Conservation (phyloP, 2,797 vertebrate species). For the Toxotes lorentzi region DNA sequence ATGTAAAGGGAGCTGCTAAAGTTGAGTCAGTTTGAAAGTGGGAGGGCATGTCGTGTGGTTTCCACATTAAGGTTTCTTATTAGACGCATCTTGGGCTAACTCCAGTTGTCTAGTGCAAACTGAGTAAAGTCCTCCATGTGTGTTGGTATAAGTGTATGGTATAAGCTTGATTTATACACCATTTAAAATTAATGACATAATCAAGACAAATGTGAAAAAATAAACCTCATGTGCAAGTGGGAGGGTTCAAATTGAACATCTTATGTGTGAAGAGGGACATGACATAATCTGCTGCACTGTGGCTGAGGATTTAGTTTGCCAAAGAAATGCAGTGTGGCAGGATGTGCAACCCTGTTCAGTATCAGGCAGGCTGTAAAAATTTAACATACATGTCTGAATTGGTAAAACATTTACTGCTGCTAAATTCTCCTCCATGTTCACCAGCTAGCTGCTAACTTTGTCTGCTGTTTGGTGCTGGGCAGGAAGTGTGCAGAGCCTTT, state of each 20-base stretch:
- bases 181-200: conserved; percentile 3
- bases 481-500: too few relatives aligned
- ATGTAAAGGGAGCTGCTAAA: conserved; percentile 10
- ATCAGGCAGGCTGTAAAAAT: not conserved
- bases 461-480: not conserved
- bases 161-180: not conserved
- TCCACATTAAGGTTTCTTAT: conserved; percentile 1
- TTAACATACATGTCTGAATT: not conserved
- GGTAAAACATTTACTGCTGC: not conserved
- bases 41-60: not conserved
- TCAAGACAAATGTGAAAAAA: not conserved
- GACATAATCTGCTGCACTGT: not conserved
- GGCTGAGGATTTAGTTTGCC: not conserved
- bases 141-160: not conserved
- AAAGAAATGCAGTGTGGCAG: conserved; percentile 22
- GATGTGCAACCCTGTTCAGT: too few relatives aligned
- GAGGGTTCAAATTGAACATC: not conserved
- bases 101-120: not conserved
- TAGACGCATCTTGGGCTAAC: not conserved
- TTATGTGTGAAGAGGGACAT: not conserved
- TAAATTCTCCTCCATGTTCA: too few relatives aligned
- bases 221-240: not conserved
- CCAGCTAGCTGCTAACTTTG: not conserved
- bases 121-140: not conserved
- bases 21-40: not conserved